These are phyloP conservation scores for Sakesphorus luctuosus DNA, from an alignment of 2,113 vertebrate species.

Conservation along the genomic window DNA sequence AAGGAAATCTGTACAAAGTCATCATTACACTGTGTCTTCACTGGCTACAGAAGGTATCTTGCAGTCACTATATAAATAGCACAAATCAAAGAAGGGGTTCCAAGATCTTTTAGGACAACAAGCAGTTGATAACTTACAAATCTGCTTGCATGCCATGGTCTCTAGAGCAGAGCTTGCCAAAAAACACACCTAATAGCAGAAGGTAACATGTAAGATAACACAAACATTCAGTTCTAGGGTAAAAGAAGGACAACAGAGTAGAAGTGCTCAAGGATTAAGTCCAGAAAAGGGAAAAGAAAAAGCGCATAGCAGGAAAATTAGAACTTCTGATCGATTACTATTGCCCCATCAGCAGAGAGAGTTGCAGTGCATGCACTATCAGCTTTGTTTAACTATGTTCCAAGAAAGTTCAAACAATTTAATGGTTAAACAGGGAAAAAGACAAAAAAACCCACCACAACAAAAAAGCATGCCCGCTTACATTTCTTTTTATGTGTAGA, in stretches of 20 bases:
- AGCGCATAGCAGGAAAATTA: neutral
- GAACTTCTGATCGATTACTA: conserved; percentile 18
- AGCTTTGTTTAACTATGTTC: conserved; percentile 57
- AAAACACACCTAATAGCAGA: neutral
- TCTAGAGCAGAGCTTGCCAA: neutral
- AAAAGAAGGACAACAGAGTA: neutral
- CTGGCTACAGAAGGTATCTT: neutral
- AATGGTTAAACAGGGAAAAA: conserved; percentile 33
- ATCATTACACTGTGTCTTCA: neutral
- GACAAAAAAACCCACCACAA: neutral
- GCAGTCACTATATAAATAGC: neutral
- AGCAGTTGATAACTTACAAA: neutral
- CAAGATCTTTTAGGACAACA: neutral
- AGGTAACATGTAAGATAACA: neutral
- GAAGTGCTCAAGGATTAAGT: neutral
- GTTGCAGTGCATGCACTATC: neutral
- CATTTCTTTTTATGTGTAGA: neutral
- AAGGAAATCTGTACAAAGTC: neutral
- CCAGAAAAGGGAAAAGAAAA: neutral
- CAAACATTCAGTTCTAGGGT: neutral
- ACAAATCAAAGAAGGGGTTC: neutral
- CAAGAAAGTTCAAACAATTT: conserved; percentile 48
- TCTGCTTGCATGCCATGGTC: neutral
- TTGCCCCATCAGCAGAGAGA: conserved; percentile 25
- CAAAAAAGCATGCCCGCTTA: neutral